phyloP scores from a whole-genome alignment of 2,888 invertebrate genomes.

The Pandemis corylana region DNA sequence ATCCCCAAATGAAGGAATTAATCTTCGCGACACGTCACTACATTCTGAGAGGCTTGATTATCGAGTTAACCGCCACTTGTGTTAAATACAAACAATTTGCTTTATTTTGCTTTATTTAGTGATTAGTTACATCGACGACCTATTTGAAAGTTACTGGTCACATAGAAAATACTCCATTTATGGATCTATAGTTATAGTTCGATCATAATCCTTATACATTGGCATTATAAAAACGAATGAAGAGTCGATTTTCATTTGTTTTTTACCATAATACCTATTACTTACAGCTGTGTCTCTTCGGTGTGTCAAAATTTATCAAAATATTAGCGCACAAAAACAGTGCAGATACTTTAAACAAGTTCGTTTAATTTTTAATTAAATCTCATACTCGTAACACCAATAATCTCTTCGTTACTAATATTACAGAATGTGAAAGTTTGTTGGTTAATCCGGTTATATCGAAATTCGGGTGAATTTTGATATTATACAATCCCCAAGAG shows the following conservation, averaged over 20 bases:
- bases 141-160: background rate
- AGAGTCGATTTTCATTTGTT: no score
- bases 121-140: background rate
- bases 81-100: constrained; percentile 16
- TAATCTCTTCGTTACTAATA: constrained; percentile 27
- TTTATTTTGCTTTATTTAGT: background rate
- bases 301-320: background rate
- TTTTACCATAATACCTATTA: background rate
- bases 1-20: constrained; percentile 34
- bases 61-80: constrained; percentile 27
- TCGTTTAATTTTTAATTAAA: constrained; percentile 15
- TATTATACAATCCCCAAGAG: constrained; percentile 12
- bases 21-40: constrained; percentile 33
- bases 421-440: constrained; percentile 31
- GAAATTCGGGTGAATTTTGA: constrained; percentile 28
- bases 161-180: background rate
- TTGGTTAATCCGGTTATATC: constrained; percentile 31
- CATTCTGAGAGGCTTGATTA: constrained; percentile 27
- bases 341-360: background rate
- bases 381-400: constrained; percentile 19
- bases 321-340: background rate
- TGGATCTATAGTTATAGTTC: background rate
- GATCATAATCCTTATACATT: background rate
- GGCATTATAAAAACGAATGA: background rate
- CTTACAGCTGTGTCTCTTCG: background rate